phyloP scores from a whole-genome alignment of 2,797 vertebrate genomes.

The Rhyacichthys aspro region DNA sequence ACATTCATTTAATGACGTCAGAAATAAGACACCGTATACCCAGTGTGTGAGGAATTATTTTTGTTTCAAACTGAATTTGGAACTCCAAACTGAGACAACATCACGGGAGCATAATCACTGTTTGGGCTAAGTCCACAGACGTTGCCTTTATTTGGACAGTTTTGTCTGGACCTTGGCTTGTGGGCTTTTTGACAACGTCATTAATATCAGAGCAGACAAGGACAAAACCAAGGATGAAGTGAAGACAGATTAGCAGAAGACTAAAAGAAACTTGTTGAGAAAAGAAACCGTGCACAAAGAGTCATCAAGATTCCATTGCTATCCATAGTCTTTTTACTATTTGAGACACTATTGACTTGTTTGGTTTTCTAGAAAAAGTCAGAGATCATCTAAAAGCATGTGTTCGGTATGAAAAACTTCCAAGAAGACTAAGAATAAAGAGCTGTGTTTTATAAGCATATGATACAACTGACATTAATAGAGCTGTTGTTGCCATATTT shows the following conservation, averaged over 20 bases:
- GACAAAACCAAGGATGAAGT: background rate
- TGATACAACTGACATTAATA: too few species aligned
- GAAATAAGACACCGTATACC: background rate
- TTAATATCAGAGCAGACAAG: slow-evolving; percentile 11
- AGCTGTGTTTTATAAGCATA: too few species aligned
- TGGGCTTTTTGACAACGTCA: background rate
- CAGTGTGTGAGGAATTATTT: background rate
- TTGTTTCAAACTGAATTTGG: background rate
- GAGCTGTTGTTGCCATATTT: too few species aligned
- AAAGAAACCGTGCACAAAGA: too few species aligned
- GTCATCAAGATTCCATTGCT: too few species aligned
- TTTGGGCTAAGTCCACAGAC: background rate
- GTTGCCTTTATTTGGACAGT: background rate
- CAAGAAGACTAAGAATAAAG: too few species aligned
- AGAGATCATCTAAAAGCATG: too few species aligned
- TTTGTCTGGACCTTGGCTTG: background rate
- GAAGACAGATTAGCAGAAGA: background rate
- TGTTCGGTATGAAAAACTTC: too few species aligned
- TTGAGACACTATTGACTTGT: too few species aligned
- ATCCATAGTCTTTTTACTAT: too few species aligned
- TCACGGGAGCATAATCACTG: background rate
- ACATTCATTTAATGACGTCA: background rate
- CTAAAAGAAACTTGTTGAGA: too few species aligned
- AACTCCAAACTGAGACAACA: background rate
- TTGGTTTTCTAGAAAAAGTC: too few species aligned